These are phyloP conservation scores for Danio tinwini DNA, from an alignment of 2,797 vertebrate species.

Conservation along the genomic window DNA sequence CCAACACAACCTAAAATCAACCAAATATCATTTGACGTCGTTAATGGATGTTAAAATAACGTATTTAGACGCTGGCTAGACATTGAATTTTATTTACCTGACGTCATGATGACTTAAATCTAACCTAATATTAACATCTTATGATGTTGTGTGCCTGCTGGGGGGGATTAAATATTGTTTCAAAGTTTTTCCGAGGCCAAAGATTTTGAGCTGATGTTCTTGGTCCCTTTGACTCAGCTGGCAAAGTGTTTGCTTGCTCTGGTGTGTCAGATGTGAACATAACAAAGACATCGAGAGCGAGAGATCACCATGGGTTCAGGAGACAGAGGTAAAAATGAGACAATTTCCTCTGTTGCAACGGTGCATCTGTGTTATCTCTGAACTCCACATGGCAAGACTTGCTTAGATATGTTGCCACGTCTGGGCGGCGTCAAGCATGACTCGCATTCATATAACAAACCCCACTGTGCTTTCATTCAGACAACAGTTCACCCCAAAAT, in stretches of 20 bases:
- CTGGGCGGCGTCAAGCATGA: neutral
- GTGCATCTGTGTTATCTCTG: slow-evolving; percentile 65
- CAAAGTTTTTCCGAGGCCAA: slow-evolving; percentile 14
- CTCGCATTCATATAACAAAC: neutral
- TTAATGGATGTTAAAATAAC: too few relatives aligned
- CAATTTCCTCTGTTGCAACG: slow-evolving; percentile 35
- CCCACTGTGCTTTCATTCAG: neutral
- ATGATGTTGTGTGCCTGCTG: too few relatives aligned
- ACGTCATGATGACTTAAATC: too few relatives aligned
- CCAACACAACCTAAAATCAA: too few relatives aligned
- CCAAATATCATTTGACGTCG: too few relatives aligned
- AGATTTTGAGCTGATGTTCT: slow-evolving; percentile 21
- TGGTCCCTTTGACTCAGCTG: slow-evolving; percentile 1
- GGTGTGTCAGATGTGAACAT: neutral
- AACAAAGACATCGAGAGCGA: neutral
- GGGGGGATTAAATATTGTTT: slow-evolving; percentile 39
- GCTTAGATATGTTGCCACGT: slow-evolving; percentile 21
- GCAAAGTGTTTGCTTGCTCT: neutral
- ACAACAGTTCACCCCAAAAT: neutral
- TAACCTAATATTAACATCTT: too few relatives aligned
- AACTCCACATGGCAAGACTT: slow-evolving; percentile 54
- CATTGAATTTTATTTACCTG: too few relatives aligned
- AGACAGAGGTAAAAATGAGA: slow-evolving; percentile 38
- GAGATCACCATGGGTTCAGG: neutral
- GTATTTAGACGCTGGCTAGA: too few relatives aligned